A percentile compares a stretch with the other conserved stretches of the same genome.
These are phyloP conservation scores for Dromius quadrimaculatus DNA, from an alignment of 2,888 invertebrate genomes.

Conservation along the genomic window DNA sequence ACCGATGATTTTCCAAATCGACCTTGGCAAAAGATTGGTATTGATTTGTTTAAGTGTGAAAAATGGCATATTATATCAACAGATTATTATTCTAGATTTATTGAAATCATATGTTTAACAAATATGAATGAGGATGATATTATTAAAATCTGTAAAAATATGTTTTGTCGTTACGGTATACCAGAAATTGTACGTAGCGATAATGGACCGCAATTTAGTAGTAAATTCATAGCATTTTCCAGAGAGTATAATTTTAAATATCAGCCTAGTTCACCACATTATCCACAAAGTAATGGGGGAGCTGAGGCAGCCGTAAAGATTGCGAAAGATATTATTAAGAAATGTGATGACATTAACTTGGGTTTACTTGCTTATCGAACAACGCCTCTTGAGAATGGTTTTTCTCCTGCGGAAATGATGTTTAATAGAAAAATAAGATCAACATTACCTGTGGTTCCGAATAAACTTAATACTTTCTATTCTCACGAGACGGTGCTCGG, in stretches of 20 bases:
- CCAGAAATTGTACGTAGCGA: no score
- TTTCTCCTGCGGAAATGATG: not conserved
- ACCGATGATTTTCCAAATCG: no score
- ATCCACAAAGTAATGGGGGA: not conserved
- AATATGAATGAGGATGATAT: no score
- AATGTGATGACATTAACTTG: not conserved
- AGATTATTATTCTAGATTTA: no score
- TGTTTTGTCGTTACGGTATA: no score
- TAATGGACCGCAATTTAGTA: conserved; percentile 7
- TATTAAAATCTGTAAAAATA: no score
- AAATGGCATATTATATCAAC: no score
- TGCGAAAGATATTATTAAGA: not conserved
- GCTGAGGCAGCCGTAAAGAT: not conserved
- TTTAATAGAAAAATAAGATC: not conserved
- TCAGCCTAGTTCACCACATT: not conserved
- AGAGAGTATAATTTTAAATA: conserved; percentile 1
- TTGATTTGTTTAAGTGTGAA: no score
- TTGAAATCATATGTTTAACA: no score
- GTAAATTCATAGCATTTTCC: not conserved
- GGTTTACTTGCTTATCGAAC: not conserved
- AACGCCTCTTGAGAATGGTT: not conserved
- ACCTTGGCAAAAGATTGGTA: no score
- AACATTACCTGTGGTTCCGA: conserved; percentile 2
- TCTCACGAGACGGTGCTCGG: no score
- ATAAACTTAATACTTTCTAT: no score